Base-by-base conservation (phyloP, 2,797 vertebrate species). In the Sebastes itinus region DNA sequence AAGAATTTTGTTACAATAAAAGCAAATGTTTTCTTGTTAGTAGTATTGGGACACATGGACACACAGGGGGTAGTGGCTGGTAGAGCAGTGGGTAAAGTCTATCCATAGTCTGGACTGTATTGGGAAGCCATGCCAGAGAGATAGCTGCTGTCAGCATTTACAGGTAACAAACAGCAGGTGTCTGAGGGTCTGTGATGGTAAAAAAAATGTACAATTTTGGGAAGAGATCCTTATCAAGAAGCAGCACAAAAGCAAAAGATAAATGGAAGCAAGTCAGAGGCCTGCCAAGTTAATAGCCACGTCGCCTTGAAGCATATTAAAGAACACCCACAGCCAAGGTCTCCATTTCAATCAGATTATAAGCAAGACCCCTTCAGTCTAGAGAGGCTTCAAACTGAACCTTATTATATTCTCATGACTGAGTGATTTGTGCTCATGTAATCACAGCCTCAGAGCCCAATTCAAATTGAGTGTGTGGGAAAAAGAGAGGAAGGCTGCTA, bases 401-500 rank as follows among this genome's bases (percentile, higher is more conserved):
- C 78, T 84, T 88, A 91, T 93, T 91, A 91, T 92, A 87, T 80
- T 90, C 88, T 91, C 88, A 87, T 89, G 89, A 87, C 88, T 87
- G 88, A 92, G 80, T 90, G 87, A 92, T 92, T 91, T 93, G 84
- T 87, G 76, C 81, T 88, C 72, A 65, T 88, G 73, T 92, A 93
- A 94, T 93, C 88, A 90, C 85, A 87, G 89, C 92, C 90, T 87
- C 77, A 65, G 88, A 91, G 84, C 88, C 72, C 85, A 83, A 88
- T 87, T 90, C 90, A 90, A 88, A 92, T 89, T 32, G 89, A 93
- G 90, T 88, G 91, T 84, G 90, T 92, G 88, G 87, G 90, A 89
- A 95, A 49, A 88, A 87, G 80, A 86, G 82, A 86, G 80, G 84
- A 88, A 88, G 85, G 88, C 78, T 90, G 87, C 88, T 89, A 92